Evolutionary conservation across 2,113 vertebrate genomes (phyloP), one percentile per base, ranked within the genome.

Genomic region (Perccottus glenii): DNA sequence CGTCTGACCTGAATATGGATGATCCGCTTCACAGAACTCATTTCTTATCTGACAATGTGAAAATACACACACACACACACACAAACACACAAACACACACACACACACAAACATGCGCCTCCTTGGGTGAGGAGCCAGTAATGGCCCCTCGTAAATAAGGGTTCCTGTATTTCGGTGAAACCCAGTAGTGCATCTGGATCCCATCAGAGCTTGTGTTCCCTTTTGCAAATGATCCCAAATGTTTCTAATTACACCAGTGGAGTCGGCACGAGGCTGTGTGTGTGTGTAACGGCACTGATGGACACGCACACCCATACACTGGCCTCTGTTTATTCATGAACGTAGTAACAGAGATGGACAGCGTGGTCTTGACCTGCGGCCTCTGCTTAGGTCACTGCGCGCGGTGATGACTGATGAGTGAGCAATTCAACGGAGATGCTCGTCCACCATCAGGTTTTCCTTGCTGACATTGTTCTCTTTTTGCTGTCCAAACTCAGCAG

Each of bases 191-290:
- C 92, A 91, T 90, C 90, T 93, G 92, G 89, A 79, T 87, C 83
- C 81, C 89, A 92, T 91, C 91, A 91, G 70, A 60, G 75, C 73
- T 79, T 58, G 76, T 88, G 88, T 88, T 90, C 80, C 80, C 75
- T 83, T 19, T 77, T 84, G 87, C 87, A 90, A 91, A 92, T 88
- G 89, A 91, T 88, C 87, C 85, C 82, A 85, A 91, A 90, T 93
- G 90, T 90, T 91, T 92, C 85, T 88, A 88, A 90, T 91, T 91
- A 91, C 82, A 77, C 85, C 77, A 83, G 70, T 60, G 70, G 76
- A 90, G 82, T 79, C 86, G 83, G 83, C 85, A 88, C 89, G 78
- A 80, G 89, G 86, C 83, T 73, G 27, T 14, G 40, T 36, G 42
- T 69, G 67, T 70, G 58, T 42, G 53, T 48, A 40, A 19, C 64